Conservation (phyloP, 2,113 vertebrate species). For the Anthoscopus minutus region DNA sequence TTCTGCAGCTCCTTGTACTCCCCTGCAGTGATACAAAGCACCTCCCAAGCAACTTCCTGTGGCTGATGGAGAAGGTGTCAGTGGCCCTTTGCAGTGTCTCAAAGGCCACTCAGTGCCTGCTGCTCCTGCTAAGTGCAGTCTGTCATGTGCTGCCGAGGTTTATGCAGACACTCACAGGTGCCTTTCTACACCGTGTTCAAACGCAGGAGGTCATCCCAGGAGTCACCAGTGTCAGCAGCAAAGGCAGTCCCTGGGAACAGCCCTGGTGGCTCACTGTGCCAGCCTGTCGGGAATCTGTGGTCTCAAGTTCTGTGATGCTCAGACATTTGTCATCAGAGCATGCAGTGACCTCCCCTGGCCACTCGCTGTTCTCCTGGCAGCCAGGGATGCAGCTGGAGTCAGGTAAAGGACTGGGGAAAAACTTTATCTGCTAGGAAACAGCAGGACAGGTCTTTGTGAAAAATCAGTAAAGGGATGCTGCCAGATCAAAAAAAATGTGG, state of each 20-base stretch:
- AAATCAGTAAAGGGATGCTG: neutral
- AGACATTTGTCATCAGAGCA: neutral
- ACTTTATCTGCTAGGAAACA: neutral
- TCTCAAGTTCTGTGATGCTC: neutral
- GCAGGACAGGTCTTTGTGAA: accelerated
- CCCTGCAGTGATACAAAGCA: conserved; percentile 13
- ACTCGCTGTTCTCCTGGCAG: accelerated
- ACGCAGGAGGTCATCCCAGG: neutral
- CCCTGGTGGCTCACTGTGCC: neutral
- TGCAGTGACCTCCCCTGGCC: neutral
- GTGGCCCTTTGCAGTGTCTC: neutral
- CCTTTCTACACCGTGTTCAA: neutral
- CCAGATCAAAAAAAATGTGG: neutral
- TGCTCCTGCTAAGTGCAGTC: neutral
- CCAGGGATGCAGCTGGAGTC: neutral
- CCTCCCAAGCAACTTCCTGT: neutral
- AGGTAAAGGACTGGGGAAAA: neutral
- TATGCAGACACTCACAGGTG: neutral
- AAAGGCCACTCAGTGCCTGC: neutral
- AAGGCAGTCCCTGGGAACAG: neutral
- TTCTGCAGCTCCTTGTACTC: neutral
- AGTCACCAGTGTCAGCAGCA: neutral
- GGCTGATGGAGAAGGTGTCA: neutral
- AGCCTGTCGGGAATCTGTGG: neutral
- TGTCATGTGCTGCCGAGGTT: neutral